phyloP scores from a whole-genome alignment of 2,888 invertebrate species.

The Parnassius glacialis region DNA sequence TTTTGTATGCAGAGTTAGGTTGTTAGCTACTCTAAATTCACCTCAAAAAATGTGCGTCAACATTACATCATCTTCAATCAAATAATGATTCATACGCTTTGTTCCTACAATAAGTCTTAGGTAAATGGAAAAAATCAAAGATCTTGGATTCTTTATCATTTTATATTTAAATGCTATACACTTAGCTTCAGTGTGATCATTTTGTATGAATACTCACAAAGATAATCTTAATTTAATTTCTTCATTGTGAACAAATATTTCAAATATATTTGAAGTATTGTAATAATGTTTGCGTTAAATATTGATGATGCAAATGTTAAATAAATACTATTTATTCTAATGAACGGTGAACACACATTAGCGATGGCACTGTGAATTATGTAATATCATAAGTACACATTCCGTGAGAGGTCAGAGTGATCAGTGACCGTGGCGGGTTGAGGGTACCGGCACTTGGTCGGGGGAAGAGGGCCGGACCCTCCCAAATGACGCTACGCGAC shows the following conservation, averaged over 20 bases:
- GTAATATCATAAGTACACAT: constrained; percentile 56
- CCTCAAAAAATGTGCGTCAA: not conserved
- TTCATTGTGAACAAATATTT: too few species aligned
- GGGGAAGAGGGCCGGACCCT: constrained; percentile 29
- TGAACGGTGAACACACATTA: not conserved
- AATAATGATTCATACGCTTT: not conserved
- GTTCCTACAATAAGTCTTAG: not conserved
- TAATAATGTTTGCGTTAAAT: too few species aligned
- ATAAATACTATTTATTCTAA: too few species aligned
- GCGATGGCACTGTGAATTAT: constrained; percentile 47
- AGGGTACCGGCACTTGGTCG: constrained; percentile 39
- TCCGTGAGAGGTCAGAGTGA: constrained; percentile 70
- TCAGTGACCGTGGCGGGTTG: constrained; percentile 70
- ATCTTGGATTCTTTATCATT: too few species aligned
- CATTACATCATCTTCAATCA: not conserved
- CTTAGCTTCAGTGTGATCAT: too few species aligned
- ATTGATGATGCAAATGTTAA: too few species aligned
- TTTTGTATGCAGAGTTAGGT: constrained; percentile 12
- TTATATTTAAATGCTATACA: too few species aligned
- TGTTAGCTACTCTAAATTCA: not conserved
- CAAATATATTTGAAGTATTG: too few species aligned
- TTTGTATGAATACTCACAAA: too few species aligned
- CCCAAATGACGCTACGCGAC: constrained; percentile 42
- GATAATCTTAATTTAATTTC: too few species aligned
- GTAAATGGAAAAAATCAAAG: too few species aligned